Evolutionary conservation across 2,888 invertebrate species (phyloP).

Genomic region (Mythimna loreyi): DNA sequence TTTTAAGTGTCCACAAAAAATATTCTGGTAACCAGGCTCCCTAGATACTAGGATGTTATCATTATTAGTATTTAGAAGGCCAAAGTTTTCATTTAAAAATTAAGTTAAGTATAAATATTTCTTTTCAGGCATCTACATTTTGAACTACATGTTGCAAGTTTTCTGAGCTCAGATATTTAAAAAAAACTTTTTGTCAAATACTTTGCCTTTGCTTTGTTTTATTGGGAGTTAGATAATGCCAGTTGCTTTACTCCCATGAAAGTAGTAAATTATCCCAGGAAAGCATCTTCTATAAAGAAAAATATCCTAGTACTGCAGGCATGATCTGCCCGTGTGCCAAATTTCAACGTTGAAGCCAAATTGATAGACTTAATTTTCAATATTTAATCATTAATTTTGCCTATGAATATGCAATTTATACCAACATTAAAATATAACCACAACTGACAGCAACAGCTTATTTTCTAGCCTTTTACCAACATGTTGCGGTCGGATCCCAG

Average conservation of each 20-base stretch:
- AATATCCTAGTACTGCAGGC: too few relatives aligned
- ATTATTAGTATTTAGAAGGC: not conserved
- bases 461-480: slow-evolving; percentile 2
- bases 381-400: too few relatives aligned
- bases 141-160: not conserved
- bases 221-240: too few relatives aligned
- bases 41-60: not conserved
- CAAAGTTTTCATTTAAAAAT: slow-evolving; percentile 34
- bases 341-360: too few relatives aligned
- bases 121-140: slow-evolving; percentile 7
- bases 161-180: slow-evolving; percentile 25
- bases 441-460: not conserved
- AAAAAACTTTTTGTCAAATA: too few relatives aligned
- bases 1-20: slow-evolving; percentile 26
- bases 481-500: not conserved
- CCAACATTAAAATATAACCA: not conserved
- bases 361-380: too few relatives aligned
- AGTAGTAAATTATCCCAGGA: too few relatives aligned
- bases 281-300: too few relatives aligned
- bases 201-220: too few relatives aligned
- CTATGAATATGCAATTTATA: too few relatives aligned
- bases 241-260: too few relatives aligned
- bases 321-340: too few relatives aligned
- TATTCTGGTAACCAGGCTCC: slow-evolving; percentile 11
- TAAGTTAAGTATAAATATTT: slow-evolving; percentile 17